phyloP scores from a whole-genome alignment of 2,888 invertebrate species.

The Prenolepis imparis region DNA sequence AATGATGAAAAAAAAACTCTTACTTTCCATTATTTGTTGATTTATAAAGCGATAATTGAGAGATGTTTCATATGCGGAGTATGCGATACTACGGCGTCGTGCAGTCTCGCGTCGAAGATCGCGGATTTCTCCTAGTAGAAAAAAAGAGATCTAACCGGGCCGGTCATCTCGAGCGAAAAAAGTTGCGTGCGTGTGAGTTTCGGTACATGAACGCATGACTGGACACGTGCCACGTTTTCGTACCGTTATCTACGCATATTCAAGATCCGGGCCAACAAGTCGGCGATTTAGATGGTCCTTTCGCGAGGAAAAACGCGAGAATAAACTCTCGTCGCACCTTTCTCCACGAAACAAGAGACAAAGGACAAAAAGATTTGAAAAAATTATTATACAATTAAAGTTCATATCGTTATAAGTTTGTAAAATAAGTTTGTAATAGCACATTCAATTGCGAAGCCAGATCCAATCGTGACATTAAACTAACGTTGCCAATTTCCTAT shows the following conservation, averaged over 20 bases:
- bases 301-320: background rate
- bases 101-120: slow-evolving; percentile 77
- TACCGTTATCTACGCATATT: slow-evolving; percentile 65
- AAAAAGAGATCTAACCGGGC: slow-evolving; percentile 63
- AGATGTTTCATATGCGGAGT: slow-evolving; percentile 48
- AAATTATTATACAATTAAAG: background rate
- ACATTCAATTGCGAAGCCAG: background rate
- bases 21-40: background rate
- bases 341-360: background rate
- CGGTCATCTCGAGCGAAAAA: slow-evolving; percentile 66
- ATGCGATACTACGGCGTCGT: slow-evolving; percentile 71
- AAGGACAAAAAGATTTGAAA: background rate
- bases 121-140: slow-evolving; percentile 70
- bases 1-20: background rate
- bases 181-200: slow-evolving; percentile 54
- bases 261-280: slow-evolving; percentile 15
- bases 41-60: slow-evolving; percentile 15
- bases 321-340: background rate
- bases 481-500: background rate
- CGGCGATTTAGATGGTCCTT: background rate
- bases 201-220: slow-evolving; percentile 7
- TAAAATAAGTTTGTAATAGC: background rate
- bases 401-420: background rate
- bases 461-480: slow-evolving; percentile 3
- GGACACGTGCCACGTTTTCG: slow-evolving; percentile 40